Base-by-base conservation (phyloP, 2,888 invertebrate species). In the Lasioglossum oenotherae region DNA sequence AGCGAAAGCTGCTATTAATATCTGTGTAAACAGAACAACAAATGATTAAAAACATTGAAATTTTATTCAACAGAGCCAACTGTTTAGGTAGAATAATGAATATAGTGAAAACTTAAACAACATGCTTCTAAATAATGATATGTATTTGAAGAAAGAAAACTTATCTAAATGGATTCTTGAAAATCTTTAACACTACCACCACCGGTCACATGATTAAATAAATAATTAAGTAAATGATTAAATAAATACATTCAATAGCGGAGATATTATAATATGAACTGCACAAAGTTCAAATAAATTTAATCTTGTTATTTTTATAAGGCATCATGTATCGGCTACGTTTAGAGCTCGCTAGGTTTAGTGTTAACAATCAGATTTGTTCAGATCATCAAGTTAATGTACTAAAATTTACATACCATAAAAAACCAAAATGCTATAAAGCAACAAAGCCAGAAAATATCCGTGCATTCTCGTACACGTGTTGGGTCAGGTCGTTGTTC, bases 1-100 rank as follows among this genome's bases (percentile, higher is more conserved):
- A 16, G 98, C 98, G 96, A 98, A 98, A 19, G 97, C 97, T 49
- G 98, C 98, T 90, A 98, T 97, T 89, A 98, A 96, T 92, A 98
- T 97, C 98, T 98, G 95, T 57, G 95, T 95, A 89, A 80, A 27
- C 12, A 31, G 31, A 31, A 87, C 86, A 83, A 69, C 77, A 83
- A 27, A 72, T 82, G 46, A 84, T 84, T 89, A 85, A 53, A 79
- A 76, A 82, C 78, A 87, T n/a, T 31, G 49, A 31, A 12, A 57
- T 57, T 57, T 41, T 6, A 6, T 53, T 44, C 41, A 16, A 10
- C n/a, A 41, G n/a, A 31, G 5, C 8, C 8, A n/a, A 16, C 72
- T 19, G 10, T 67, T 10, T 57, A 44, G 10, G 4, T n/a, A 72
- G 14, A n/a, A 27, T 60, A 79, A 67, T 12, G 19, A 60, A 53